Conservation (phyloP, 2,113 vertebrate species). For the Falcunculus frontatus region DNA sequence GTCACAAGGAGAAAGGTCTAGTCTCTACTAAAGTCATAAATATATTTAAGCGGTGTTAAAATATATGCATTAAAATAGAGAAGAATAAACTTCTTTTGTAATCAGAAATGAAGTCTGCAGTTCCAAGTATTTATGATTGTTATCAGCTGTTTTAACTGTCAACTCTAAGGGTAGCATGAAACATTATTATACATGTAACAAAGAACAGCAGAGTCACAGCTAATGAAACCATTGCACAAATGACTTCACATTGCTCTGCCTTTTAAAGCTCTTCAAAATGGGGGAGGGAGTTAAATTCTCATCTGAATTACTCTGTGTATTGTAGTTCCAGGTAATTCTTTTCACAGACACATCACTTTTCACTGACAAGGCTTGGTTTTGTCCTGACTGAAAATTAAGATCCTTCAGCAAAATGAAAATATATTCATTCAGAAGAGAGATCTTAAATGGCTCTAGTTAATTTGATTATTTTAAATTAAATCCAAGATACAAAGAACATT, state of each 20-base stretch:
- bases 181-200: constrained; percentile 56
- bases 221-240: constrained; percentile 39
- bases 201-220: constrained; percentile 59
- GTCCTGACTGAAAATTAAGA: constrained; percentile 43
- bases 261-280: constrained; percentile 73
- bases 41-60: constrained; percentile 68
- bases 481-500: constrained; percentile 35
- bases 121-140: constrained; percentile 41
- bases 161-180: constrained; percentile 45
- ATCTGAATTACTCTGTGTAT: constrained; percentile 37
- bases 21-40: constrained; percentile 66
- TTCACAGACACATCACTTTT: constrained; percentile 43
- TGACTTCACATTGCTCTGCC: constrained; percentile 61
- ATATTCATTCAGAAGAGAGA: constrained; percentile 52
- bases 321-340: constrained; percentile 39
- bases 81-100: constrained; percentile 58
- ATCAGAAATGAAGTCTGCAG: constrained; percentile 56
- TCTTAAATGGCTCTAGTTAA: constrained; percentile 39
- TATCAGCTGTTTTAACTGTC: constrained; percentile 49
- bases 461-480: constrained; percentile 52
- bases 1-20: constrained; percentile 56
- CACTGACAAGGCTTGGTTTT: constrained; percentile 21
- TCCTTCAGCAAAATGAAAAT: constrained; percentile 58
- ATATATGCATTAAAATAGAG: constrained; percentile 68
- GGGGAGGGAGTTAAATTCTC: constrained; percentile 49